These are phyloP conservation scores for Cephalopterus ornatus DNA, from an alignment of 2,113 vertebrate species.

Conservation along the genomic window DNA sequence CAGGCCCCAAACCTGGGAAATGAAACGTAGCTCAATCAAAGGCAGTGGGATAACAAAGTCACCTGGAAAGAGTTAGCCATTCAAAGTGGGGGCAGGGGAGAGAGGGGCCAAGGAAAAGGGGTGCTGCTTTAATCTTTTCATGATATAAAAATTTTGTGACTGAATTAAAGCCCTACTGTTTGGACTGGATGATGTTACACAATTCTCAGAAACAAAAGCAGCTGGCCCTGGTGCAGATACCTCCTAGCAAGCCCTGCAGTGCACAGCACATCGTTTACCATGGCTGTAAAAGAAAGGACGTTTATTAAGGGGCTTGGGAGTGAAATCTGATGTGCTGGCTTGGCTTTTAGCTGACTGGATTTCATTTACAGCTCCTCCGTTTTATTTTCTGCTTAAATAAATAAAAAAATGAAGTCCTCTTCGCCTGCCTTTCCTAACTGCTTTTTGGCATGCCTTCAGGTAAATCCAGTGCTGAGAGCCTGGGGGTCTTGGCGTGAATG, in stretches of 20 bases:
- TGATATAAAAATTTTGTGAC: background rate
- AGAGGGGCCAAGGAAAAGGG: background rate
- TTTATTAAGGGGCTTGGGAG: constrained; percentile 24
- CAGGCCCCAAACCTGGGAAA: background rate
- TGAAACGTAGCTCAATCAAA: background rate
- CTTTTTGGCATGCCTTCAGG: background rate
- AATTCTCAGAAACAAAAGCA: constrained; percentile 39
- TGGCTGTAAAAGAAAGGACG: constrained; percentile 15
- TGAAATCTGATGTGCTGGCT: background rate
- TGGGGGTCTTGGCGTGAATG: background rate
- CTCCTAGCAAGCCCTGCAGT: constrained; percentile 22
- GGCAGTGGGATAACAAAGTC: background rate
- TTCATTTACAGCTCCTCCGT: background rate
- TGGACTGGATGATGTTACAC: constrained; percentile 21
- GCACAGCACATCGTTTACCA: constrained; percentile 25
- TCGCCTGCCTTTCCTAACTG: background rate
- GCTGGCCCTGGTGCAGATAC: background rate
- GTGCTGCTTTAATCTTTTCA: constrained; percentile 25
- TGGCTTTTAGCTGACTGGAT: background rate
- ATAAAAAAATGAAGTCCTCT: background rate
- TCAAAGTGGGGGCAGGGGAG: background rate
- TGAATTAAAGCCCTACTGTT: constrained; percentile 39
- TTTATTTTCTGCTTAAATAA: constrained; percentile 13
- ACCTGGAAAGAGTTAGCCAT: constrained; percentile 31
- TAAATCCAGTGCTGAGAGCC: background rate